Evolutionary conservation across 2,888 invertebrate species (phyloP), one percentile per base, ranked within the genome.

Genomic region (Spicauda simplicius): DNA sequence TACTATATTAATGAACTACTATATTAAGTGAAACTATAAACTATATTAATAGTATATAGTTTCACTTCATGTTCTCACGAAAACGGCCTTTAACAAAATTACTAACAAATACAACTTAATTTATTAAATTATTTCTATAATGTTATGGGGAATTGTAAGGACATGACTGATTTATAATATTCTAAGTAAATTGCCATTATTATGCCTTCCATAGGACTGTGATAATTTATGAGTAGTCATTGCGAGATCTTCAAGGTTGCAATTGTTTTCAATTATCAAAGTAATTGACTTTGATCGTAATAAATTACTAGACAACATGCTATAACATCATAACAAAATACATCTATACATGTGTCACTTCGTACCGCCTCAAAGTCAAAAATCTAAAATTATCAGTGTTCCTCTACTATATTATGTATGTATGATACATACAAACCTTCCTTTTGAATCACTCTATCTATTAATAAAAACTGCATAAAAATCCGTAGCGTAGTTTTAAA

Each of bases 171-270:
- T 16, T 37, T 19, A 57, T 57, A 45, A 30, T 16, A 37, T 56
- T 33, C 56, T 37, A 16, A 56, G 56, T 56, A 56, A 37, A 61
- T 37, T 61, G 45, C n/a, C n/a, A n/a, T 33, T 61, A 61, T 41
- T 20, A 61, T 37, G 53, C 14, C 16, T 53, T 45, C 54, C 41
- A 20, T 62, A 11, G 5, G 2, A 14, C 4, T n/a, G 20, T 54
- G 45, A 62, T 19, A 62, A 62, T 62, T 62, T 41, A 62, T 54
- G 61, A 41, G 12, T 33, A n/a, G 37, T 52, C 61, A 53, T 41
- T 20, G 20, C 54, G 53, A 52, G 60, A 55, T 55, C 62, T 18
- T 45, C 62, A 62, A 62, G 62, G 62, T 45, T 55, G 54, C 3
- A 12, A 55, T 62, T 62, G 54, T 62, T 25, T 54, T 41, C 37